Conservation (phyloP, 1,140 invertebrate species). For the Steinernema feltiae region DNA sequence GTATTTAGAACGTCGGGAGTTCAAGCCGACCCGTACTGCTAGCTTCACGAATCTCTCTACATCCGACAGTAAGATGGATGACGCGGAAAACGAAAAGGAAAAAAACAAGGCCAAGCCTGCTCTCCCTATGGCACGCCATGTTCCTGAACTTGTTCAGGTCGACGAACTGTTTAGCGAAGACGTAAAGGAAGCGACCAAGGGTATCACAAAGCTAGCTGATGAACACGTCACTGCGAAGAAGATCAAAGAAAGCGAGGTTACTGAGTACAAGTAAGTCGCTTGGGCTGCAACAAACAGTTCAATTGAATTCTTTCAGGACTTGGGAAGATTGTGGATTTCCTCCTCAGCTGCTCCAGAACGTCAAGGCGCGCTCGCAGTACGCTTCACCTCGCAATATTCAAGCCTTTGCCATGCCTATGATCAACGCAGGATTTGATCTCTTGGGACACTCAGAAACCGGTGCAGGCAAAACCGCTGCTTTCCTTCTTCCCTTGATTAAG, state of each 20-base stretch:
- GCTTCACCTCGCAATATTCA: slow-evolving; percentile 66
- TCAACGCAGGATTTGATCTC: slow-evolving; percentile 39
- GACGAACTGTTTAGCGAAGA: slow-evolving; percentile 65
- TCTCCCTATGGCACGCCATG: too few relatives aligned
- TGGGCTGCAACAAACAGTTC: neutral
- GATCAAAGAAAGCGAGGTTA: slow-evolving; percentile 68
- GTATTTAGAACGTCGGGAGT: too few relatives aligned
- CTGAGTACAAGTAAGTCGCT: slow-evolving; percentile 20
- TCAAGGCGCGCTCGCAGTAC: slow-evolving; percentile 76
- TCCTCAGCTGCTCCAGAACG: slow-evolving; percentile 69
- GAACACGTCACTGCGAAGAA: slow-evolving; percentile 66
- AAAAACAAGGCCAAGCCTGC: too few relatives aligned
- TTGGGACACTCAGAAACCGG: slow-evolving; percentile 57
- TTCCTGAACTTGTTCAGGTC: slow-evolving; percentile 69
- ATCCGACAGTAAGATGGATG: too few relatives aligned
- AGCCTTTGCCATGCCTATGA: slow-evolving; percentile 31
- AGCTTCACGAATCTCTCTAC: too few relatives aligned
- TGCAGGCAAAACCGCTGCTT: slow-evolving; percentile 89
- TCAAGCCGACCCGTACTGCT: too few relatives aligned
- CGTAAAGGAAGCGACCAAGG: slow-evolving; percentile 73
- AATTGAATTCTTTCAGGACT: slow-evolving; percentile 58
- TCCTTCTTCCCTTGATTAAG: slow-evolving; percentile 88
- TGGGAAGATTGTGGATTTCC: slow-evolving; percentile 53
- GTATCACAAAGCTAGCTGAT: slow-evolving; percentile 73
- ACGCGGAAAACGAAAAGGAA: too few relatives aligned